phyloP scores from a whole-genome alignment of 2,797 vertebrate genomes.

The Saxicola maurus region DNA sequence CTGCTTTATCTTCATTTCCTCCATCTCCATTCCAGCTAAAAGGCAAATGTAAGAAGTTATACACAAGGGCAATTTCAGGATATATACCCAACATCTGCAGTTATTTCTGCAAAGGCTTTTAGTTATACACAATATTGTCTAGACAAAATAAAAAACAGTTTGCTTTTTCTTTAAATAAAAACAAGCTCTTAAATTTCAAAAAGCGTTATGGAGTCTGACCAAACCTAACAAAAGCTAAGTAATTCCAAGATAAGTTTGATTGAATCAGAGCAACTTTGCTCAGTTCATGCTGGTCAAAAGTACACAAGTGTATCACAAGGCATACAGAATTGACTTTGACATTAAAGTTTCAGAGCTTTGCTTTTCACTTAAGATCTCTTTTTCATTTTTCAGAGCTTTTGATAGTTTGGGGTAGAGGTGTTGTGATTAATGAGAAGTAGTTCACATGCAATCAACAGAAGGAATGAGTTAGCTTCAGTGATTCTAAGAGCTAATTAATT shows the following conservation, averaged over 20 bases:
- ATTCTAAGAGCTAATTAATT: background rate
- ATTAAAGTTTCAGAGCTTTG: background rate
- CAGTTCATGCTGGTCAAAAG: background rate
- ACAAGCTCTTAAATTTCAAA: background rate
- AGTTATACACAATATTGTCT: conserved; percentile 34
- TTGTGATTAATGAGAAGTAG: background rate
- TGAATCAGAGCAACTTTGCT: background rate
- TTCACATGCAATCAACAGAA: background rate
- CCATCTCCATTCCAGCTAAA: background rate
- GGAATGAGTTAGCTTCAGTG: background rate
- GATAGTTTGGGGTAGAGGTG: background rate
- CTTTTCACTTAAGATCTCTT: background rate
- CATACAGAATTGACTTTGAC: background rate
- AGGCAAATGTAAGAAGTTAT: background rate
- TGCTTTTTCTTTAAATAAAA: conserved; percentile 37
- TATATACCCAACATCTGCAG: background rate
- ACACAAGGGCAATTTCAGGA: background rate
- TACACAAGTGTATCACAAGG: background rate
- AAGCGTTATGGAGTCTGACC: background rate
- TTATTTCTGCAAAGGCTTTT: conserved; percentile 14
- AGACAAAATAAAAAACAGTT: conserved; percentile 39
- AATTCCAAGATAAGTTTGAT: conserved; percentile 21
- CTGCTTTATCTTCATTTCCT: background rate
- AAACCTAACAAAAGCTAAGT: conserved; percentile 34
- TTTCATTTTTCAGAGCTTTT: background rate